Evolutionary conservation across 2,113 vertebrate species (phyloP), one percentile per base, ranked within the genome.

Genomic region (Sinocyclocheilus maitianheensis): DNA sequence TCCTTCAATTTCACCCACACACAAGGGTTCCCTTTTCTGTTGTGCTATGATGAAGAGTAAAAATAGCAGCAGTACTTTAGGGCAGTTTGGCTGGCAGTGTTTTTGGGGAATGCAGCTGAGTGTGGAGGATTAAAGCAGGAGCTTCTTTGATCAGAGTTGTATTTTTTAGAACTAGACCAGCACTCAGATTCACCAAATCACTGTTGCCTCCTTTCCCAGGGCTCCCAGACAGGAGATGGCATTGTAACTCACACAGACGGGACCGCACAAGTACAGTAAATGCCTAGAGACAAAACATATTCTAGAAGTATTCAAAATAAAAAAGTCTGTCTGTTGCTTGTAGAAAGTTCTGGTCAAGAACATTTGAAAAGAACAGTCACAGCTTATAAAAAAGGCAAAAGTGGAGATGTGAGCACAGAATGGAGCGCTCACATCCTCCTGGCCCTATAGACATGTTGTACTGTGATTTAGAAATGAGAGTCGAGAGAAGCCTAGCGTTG

Each of bases 21-120:
- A 90, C 86, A 92, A 90, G 92, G 92, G 86, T 88, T 88, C 86
- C 89, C 89, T 85, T 90, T 91, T 90, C 87, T 91, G 91, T 92
- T 81, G 89, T 90, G 84, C 14, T 77, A 78, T 85, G 85, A 76
- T 92, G 89, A 91, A 89, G 91, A 90, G 92, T 94, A 94, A 94
- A 95, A 95, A 94, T 94, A 94, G 93, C 92, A 93, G 93, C 91
- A 93, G 63, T 91, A 92, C 93, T 94, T 92, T 90, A 91, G 93
- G 93, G 91, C 91, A 94, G 92, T 94, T 94, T 93, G 91, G 92
- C 93, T 87, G 91, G 89, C 77, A 93, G 92, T 92, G 92, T 93
- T 94, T 92, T 86, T 76, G 20, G 51, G 77, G 30, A 60, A 77
- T 78, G 80, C 91, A 94, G 92, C 93, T 93, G 93, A 94, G 94